A percentile compares a stretch with the other conserved stretches of the same genome.
Evolutionary conservation across 2,888 invertebrate genomes (phyloP).

Genomic region (Agrochola circellaris): DNA sequence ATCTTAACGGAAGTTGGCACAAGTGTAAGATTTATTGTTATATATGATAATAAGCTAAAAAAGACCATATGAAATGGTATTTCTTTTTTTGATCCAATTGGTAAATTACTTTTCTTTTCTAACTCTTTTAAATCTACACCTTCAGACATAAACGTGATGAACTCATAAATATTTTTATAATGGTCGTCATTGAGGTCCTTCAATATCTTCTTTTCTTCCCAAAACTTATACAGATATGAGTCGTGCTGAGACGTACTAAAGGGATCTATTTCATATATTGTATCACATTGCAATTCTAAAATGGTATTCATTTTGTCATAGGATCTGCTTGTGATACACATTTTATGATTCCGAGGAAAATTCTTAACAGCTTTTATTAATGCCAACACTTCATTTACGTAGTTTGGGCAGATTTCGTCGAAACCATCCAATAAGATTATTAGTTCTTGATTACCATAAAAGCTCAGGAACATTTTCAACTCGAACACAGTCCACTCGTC

Average conservation of each 20-base stretch:
- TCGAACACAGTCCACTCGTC: constrained; percentile 22
- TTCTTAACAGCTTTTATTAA: constrained; percentile 24
- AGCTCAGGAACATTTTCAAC: constrained; percentile 48
- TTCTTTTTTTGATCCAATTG: not conserved
- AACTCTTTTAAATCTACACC: too few relatives aligned
- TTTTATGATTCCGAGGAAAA: not conserved
- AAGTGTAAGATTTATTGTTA: not conserved
- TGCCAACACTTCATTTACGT: constrained; percentile 29
- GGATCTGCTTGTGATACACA: constrained; percentile 58
- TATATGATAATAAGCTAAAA: not conserved
- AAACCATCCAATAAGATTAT: constrained; percentile 63
- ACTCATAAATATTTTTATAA: not conserved
- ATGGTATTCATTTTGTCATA: constrained; percentile 8
- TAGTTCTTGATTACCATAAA: constrained; percentile 29
- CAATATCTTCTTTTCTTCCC: constrained; percentile 1
- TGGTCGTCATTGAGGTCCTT: not conserved
- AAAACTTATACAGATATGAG: accelerated
- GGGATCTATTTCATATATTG: not conserved
- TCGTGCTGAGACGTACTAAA: accelerated
- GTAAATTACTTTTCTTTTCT: not conserved
- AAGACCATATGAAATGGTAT: not conserved
- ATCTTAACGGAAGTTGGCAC: not conserved
- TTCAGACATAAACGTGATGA: not conserved
- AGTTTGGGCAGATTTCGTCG: constrained; percentile 62
- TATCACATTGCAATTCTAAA: not conserved